Percentiles rank a stretch among this genome's conserved stretches.
These are phyloP conservation scores for Conus canariensis DNA, from an alignment of 2,888 invertebrate species.

Conservation along the genomic window DNA sequence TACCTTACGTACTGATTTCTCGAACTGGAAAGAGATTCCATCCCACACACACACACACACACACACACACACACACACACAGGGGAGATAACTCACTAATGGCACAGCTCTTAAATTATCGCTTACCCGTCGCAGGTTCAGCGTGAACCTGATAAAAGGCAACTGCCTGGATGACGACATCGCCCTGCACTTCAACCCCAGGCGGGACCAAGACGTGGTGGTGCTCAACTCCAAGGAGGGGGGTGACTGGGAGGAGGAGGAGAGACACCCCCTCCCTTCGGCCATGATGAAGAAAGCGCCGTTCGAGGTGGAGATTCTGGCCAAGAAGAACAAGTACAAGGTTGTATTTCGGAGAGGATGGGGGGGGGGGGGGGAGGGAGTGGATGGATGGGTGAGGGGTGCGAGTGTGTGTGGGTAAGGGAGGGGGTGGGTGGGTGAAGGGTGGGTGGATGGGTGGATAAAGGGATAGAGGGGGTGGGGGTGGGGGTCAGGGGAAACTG, in stretches of 20 bases:
- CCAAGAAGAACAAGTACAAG: slow-evolving; percentile 57
- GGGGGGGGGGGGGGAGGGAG: background rate
- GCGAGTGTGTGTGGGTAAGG: background rate
- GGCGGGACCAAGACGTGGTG: slow-evolving; percentile 54
- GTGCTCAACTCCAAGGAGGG: slow-evolving; percentile 58
- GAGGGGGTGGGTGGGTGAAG: background rate
- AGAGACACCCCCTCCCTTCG: slow-evolving; percentile 56
- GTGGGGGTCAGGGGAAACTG: background rate
- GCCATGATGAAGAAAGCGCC: slow-evolving; percentile 59
- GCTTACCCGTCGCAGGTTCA: slow-evolving; percentile 52
- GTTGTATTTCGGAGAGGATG: slow-evolving; percentile 47
- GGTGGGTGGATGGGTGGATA: background rate
- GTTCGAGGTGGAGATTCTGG: slow-evolving; percentile 61
- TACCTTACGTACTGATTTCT: too few relatives aligned
- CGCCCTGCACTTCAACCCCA: slow-evolving; percentile 65
- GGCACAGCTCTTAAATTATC: too few relatives aligned
- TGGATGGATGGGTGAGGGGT: background rate
- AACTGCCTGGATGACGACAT: slow-evolving; percentile 54
- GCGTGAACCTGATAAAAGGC: slow-evolving; percentile 60
- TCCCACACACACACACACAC: background rate
- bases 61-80: too few relatives aligned
- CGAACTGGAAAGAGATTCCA: background rate
- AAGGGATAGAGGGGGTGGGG: background rate
- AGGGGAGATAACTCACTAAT: too few relatives aligned
- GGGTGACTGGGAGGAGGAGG: slow-evolving; percentile 64